Evolutionary conservation across 1,140 invertebrate genomes (phyloP).

Genomic region (Ceratina japonica): DNA sequence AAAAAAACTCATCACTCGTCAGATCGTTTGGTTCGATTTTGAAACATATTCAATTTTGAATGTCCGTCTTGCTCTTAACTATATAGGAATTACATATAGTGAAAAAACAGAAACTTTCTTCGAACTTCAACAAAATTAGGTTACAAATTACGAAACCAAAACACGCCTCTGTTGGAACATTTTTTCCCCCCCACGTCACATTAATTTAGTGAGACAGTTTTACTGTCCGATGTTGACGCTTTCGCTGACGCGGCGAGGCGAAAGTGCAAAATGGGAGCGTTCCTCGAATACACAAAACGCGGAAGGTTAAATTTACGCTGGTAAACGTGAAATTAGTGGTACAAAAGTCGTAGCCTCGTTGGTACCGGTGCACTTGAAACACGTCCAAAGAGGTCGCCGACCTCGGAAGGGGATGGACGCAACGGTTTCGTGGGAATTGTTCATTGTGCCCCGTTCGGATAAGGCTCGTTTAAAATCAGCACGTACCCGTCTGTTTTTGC

Average conservation of each 20-base stretch:
- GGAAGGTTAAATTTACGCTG: slow-evolving; percentile 36
- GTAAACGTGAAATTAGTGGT: slow-evolving; percentile 27
- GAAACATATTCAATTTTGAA: no score
- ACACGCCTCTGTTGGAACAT: no score
- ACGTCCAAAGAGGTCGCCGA: slow-evolving; percentile 62
- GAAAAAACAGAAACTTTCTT: background rate
- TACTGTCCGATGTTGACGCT: background rate
- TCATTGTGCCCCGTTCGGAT: slow-evolving; percentile 43
- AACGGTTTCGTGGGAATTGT: slow-evolving; percentile 66
- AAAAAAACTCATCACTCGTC: no score
- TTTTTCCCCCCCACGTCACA: background rate
- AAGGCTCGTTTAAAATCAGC: slow-evolving; percentile 41
- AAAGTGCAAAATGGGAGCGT: background rate
- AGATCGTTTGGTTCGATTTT: no score
- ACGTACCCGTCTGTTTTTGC: slow-evolving; percentile 28
- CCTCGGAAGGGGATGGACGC: slow-evolving; percentile 59
- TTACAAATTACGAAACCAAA: background rate
- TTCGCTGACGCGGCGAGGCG: background rate
- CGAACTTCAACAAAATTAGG: background rate
- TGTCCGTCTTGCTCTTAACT: no score
- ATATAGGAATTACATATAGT: no score
- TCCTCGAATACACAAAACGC: background rate
- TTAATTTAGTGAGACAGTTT: background rate
- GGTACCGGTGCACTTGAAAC: slow-evolving; percentile 36
- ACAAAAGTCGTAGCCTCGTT: slow-evolving; percentile 18